phyloP scores from a whole-genome alignment of 1,140 invertebrate species.

The Cydia splendana region DNA sequence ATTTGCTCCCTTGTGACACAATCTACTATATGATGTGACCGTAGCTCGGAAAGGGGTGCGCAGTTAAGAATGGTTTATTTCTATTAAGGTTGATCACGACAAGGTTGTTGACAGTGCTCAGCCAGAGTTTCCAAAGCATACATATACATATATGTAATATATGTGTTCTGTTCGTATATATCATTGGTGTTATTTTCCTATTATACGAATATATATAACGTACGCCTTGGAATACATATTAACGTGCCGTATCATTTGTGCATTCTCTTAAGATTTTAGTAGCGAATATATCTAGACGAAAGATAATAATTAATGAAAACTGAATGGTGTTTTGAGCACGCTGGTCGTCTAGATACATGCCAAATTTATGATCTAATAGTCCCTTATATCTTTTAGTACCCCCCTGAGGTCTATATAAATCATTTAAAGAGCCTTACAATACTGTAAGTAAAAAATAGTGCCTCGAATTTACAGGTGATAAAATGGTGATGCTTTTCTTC shows the following conservation, averaged over 20 bases:
- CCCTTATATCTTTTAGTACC: background rate
- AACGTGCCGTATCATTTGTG: conserved; percentile 11
- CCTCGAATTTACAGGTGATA: no score
- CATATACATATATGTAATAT: background rate
- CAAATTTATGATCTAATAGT: background rate
- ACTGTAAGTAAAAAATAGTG: no score
- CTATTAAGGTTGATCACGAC: background rate
- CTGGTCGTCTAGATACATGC: background rate
- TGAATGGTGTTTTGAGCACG: background rate
- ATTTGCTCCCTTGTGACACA: no score
- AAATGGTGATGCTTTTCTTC: no score
- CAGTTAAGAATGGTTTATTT: background rate
- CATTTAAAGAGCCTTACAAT: background rate
- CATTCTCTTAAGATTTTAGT: background rate
- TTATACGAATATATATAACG: background rate
- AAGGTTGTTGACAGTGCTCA: background rate
- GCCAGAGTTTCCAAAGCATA: background rate
- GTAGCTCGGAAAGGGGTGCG: no score
- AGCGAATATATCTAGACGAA: background rate
- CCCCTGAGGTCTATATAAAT: background rate
- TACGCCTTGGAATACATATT: background rate
- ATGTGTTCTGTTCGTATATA: background rate
- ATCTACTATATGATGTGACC: no score
- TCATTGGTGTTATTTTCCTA: background rate
- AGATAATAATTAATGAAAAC: background rate